Conservation (phyloP, 2,888 invertebrate genomes). For the Mimachlamys varia region DNA sequence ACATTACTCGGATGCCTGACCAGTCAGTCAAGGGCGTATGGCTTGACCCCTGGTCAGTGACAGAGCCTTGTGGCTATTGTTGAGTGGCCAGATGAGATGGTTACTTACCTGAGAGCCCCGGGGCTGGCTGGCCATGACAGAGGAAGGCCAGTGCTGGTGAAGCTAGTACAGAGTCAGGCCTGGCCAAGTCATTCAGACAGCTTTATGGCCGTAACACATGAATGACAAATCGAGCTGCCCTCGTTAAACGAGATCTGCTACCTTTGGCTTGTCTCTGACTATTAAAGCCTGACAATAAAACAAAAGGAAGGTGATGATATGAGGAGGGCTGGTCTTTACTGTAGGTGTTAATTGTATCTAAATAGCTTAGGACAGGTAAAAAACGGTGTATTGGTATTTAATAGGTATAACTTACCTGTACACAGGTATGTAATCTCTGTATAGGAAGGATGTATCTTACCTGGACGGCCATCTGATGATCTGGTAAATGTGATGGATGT, state of each 20-base stretch:
- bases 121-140: background rate
- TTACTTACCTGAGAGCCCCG: background rate
- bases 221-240: conserved; percentile 27
- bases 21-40: conserved; percentile 6
- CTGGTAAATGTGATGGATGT: background rate
- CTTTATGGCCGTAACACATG: background rate
- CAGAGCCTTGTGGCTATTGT: background rate
- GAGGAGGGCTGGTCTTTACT: conserved; percentile 7
- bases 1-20: conserved; percentile 24
- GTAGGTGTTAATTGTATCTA: conserved; percentile 31
- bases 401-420: background rate
- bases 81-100: background rate
- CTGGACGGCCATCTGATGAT: background rate
- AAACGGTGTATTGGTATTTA: background rate
- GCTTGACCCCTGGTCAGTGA: conserved; percentile 14
- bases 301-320: conserved; percentile 2
- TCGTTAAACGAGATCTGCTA: conserved; percentile 1
- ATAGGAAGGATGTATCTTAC: background rate
- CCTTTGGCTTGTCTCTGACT: background rate
- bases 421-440: background rate
- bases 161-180: background rate
- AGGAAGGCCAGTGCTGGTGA: background rate
- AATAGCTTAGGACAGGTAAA: conserved; percentile 12
- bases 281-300: background rate
- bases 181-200: background rate